These are phyloP conservation scores for Ceratina calcarata DNA, from an alignment of 1,140 invertebrate species.

Conservation along the genomic window DNA sequence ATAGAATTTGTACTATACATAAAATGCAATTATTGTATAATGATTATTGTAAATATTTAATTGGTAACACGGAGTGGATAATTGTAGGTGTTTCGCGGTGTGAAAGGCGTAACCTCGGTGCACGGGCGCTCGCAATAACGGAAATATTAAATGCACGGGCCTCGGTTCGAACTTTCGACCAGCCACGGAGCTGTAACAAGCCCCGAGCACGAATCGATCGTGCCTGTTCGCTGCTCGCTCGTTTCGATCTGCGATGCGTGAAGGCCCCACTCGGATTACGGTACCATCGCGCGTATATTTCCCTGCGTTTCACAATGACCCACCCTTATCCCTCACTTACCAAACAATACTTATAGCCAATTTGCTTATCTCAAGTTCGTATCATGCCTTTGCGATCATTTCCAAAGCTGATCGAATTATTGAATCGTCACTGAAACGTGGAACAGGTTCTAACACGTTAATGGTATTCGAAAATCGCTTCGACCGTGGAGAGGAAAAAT, in stretches of 20 bases:
- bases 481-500: not conserved
- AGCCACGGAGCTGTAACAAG: slow-evolving; percentile 29
- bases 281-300: slow-evolving; percentile 52
- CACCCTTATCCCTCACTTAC: too few relatives aligned
- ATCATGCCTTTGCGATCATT: too few relatives aligned
- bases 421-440: not conserved
- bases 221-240: slow-evolving; percentile 36
- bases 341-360: too few relatives aligned
- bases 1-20: too few relatives aligned
- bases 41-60: too few relatives aligned
- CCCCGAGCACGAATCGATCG: slow-evolving; percentile 52
- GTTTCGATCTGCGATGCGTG: slow-evolving; percentile 59
- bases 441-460: not conserved
- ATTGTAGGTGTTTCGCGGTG: slow-evolving; percentile 34
- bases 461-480: not conserved
- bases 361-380: too few relatives aligned
- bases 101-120: slow-evolving; percentile 64
- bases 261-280: slow-evolving; percentile 52
- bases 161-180: slow-evolving; percentile 49
- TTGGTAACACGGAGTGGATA: too few relatives aligned
- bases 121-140: slow-evolving; percentile 48
- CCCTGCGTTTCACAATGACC: too few relatives aligned
- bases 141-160: slow-evolving; percentile 55
- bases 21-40: too few relatives aligned
- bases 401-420: too few relatives aligned